Evolutionary conservation across 2,888 invertebrate species (phyloP).

Genomic region (Norana najaformis): DNA sequence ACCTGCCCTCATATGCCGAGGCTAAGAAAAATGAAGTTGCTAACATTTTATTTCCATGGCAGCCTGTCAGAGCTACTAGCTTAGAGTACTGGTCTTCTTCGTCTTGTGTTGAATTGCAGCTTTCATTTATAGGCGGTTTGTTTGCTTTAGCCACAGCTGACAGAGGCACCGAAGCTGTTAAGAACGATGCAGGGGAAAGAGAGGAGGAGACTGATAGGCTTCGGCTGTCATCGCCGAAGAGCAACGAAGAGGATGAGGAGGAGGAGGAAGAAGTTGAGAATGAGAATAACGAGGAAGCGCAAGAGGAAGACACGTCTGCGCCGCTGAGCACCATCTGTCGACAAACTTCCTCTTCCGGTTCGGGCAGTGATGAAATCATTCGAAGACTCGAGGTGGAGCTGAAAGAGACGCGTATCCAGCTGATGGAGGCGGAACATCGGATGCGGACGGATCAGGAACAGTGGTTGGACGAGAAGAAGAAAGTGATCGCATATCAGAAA

Average conservation of each 20-base stretch:
- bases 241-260: background rate
- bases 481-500: slow-evolving; percentile 79
- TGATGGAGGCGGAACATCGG: slow-evolving; percentile 49
- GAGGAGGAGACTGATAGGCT: background rate
- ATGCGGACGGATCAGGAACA: slow-evolving; percentile 74
- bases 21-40: too few relatives aligned
- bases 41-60: too few relatives aligned
- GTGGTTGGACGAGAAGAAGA: slow-evolving; percentile 85
- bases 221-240: background rate
- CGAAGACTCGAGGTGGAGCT: background rate
- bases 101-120: too few relatives aligned
- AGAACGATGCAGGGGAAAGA: background rate
- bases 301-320: background rate
- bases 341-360: background rate
- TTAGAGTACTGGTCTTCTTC: too few relatives aligned
- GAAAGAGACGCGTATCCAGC: background rate
- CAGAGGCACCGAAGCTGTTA: background rate
- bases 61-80: too few relatives aligned
- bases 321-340: background rate
- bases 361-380: background rate
- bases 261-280: too few relatives aligned
- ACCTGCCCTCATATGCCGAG: too few relatives aligned
- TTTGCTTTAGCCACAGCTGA: background rate
- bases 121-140: too few relatives aligned
- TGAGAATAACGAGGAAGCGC: background rate